Percentiles rank a stretch among this genome's conserved stretches.
These are phyloP conservation scores for Octopus bimaculoides DNA, from an alignment of 1,140 invertebrate species.

Conservation along the genomic window DNA sequence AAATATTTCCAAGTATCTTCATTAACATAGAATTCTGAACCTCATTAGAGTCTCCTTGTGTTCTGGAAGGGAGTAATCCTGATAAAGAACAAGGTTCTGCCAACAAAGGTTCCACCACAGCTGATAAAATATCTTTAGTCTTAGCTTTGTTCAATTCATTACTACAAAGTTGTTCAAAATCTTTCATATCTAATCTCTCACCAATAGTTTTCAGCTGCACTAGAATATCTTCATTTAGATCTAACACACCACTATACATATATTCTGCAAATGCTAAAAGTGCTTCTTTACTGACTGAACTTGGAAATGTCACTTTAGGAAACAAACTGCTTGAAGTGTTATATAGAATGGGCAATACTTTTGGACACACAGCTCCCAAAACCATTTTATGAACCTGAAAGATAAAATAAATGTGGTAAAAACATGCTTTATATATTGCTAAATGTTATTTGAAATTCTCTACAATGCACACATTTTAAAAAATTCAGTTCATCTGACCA, in stretches of 20 bases:
- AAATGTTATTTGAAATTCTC: too few relatives aligned
- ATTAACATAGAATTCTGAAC: too few relatives aligned
- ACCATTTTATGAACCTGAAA: not conserved
- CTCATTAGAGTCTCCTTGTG: not conserved
- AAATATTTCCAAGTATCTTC: too few relatives aligned
- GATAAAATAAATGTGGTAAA: too few relatives aligned
- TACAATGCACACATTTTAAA: too few relatives aligned
- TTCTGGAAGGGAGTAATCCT: not conserved
- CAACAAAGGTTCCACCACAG: not conserved
- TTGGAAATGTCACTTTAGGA: conserved; percentile 3
- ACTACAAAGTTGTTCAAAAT: not conserved
- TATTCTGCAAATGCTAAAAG: conserved; percentile 7
- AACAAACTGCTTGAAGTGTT: not conserved
- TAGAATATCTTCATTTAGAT: not conserved
- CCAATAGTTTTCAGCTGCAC: not conserved
- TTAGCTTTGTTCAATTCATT: not conserved
- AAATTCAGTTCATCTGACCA: too few relatives aligned
- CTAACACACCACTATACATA: not conserved
- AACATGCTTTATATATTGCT: too few relatives aligned
- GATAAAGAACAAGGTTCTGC: conserved; percentile 5
- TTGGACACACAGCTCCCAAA: conserved; percentile 1
- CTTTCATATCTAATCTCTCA: not conserved
- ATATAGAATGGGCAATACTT: not conserved
- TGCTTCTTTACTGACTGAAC: conserved; percentile 3
- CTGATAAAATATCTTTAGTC: not conserved